A percentile compares a stretch with the other conserved stretches of the same genome.
Evolutionary conservation across 2,797 vertebrate genomes (phyloP).

Genomic region (Rhynchonycteris naso): DNA sequence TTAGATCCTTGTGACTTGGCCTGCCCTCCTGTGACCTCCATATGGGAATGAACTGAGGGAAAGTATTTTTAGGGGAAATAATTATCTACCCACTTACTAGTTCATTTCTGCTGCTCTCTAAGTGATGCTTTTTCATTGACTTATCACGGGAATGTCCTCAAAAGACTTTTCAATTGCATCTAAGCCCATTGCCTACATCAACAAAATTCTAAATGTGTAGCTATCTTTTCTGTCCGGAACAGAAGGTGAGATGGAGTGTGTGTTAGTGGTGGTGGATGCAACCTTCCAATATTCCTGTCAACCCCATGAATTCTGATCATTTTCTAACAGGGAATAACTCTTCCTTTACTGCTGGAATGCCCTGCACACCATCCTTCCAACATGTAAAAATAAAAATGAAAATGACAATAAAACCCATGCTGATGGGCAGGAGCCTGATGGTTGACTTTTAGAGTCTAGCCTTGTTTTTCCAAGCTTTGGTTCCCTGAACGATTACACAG

Average conservation of each 20-base stretch:
- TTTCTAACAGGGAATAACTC: background rate
- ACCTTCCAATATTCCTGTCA: background rate
- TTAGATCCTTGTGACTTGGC: background rate
- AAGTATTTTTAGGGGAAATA: background rate
- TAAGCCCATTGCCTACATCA: background rate
- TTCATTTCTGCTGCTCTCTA: background rate
- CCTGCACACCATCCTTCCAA: background rate
- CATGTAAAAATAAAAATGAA: background rate
- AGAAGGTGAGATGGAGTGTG: background rate
- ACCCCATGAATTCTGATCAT: background rate
- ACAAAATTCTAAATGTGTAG: background rate
- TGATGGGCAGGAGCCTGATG: background rate
- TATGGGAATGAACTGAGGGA: background rate
- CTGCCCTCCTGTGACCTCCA: background rate
- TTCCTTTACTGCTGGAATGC: background rate
- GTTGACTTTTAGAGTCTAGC: background rate
- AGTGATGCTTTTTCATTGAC: constrained; percentile 35
- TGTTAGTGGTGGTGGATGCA: background rate
- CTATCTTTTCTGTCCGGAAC: background rate
- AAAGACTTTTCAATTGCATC: constrained; percentile 18
- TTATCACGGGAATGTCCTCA: constrained; percentile 5
- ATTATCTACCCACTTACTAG: no score
- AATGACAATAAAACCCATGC: background rate
- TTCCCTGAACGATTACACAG: background rate
- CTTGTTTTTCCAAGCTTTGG: background rate